These are phyloP conservation scores for Lysandra bellargus DNA, from an alignment of 2,888 invertebrate genomes.

Conservation along the genomic window DNA sequence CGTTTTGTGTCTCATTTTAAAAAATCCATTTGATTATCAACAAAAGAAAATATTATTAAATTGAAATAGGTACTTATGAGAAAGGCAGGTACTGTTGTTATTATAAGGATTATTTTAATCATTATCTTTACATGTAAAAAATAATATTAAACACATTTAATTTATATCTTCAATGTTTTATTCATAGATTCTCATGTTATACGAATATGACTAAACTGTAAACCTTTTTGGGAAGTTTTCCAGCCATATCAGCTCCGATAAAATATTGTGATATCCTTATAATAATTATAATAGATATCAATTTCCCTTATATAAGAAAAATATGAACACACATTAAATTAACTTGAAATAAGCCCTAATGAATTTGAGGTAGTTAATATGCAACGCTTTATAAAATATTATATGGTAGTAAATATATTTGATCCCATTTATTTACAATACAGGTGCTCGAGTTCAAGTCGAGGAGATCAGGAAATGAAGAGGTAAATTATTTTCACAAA, in stretches of 20 bases:
- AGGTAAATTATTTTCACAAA: constrained; percentile 10
- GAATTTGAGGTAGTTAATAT: neutral
- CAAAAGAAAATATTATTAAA: too few relatives aligned
- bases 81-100: neutral
- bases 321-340: neutral
- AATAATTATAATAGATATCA: too few relatives aligned
- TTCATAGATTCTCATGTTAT: neutral
- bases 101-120: neutral
- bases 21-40: too few relatives aligned
- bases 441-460: neutral
- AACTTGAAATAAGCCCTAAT: neutral
- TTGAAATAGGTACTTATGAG: too few relatives aligned
- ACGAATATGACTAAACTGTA: too few relatives aligned
- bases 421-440: neutral
- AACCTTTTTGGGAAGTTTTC: too few relatives aligned
- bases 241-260: too few relatives aligned
- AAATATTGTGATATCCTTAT: too few relatives aligned
- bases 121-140: neutral
- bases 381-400: neutral
- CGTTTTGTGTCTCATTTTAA: too few relatives aligned
- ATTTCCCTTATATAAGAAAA: too few relatives aligned
- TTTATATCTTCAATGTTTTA: neutral
- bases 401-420: neutral
- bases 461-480: neutral
- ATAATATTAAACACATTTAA: neutral